phyloP scores from a whole-genome alignment of 2,113 vertebrate species.

The Oceanites oceanicus region DNA sequence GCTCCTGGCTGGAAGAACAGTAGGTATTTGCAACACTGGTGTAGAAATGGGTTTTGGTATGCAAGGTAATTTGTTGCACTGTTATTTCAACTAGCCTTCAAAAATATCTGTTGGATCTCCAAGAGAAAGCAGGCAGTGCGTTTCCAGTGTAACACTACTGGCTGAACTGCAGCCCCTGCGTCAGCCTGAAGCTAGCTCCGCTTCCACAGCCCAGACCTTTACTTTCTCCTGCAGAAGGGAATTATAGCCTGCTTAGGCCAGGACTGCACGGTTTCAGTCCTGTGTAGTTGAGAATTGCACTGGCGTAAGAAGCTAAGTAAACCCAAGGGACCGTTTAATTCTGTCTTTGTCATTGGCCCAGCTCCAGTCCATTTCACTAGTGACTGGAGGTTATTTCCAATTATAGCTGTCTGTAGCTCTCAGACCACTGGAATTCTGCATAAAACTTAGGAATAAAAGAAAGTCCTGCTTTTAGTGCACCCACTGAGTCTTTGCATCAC shows the following conservation, averaged over 20 bases:
- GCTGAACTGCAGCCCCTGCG: neutral
- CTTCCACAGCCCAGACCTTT: neutral
- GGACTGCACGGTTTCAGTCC: neutral
- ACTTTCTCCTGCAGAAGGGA: neutral
- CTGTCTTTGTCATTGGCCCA: neutral
- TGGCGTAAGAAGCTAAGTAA: neutral
- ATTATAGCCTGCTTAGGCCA: neutral
- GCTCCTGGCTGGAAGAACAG: neutral
- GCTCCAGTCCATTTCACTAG: neutral
- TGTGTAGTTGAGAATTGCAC: neutral
- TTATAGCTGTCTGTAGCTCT: neutral
- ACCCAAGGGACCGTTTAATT: neutral
- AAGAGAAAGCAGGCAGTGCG: neutral
- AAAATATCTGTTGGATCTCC: neutral
- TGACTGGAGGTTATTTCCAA: neutral
- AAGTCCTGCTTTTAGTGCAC: neutral
- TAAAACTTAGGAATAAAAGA: neutral
- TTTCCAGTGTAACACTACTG: neutral
- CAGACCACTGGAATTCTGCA: neutral
- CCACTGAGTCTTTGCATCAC: rapidly evolving
- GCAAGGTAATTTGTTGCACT: neutral
- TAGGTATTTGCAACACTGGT: neutral
- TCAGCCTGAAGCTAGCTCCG: neutral
- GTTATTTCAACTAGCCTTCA: neutral
- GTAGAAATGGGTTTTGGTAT: neutral